Conservation (phyloP, 1,140 invertebrate species). For the Pseudachorutes palmiensis region DNA sequence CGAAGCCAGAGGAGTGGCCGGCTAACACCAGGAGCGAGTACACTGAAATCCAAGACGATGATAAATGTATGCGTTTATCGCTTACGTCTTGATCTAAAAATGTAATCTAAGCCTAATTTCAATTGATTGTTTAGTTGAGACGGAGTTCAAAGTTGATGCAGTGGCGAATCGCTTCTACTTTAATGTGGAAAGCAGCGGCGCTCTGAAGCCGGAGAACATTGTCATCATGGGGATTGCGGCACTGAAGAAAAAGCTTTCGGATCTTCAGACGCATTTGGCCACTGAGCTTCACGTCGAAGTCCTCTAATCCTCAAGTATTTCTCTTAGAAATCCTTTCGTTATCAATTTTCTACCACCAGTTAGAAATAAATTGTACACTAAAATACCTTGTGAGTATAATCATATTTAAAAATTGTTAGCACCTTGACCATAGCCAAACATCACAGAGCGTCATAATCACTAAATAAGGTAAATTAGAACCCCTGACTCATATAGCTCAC, state of each 20-base stretch:
- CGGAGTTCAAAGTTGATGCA: conserved; percentile 81
- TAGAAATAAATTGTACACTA: no score
- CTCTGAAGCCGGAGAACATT: conserved; percentile 93
- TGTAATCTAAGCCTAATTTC: background rate
- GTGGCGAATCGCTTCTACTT: conserved; percentile 97
- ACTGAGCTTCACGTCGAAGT: conserved; percentile 73
- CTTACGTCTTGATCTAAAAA: background rate
- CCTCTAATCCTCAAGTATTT: background rate
- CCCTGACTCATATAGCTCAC: no score
- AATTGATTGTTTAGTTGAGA: conserved; percentile 60
- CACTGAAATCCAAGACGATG: conserved; percentile 75
- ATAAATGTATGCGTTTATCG: conserved; percentile 80
- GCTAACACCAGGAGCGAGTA: conserved; percentile 75
- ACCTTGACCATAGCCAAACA: no score
- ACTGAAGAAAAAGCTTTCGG: conserved; percentile 91
- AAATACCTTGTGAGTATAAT: no score
- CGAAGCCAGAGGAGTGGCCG: conserved; percentile 98
- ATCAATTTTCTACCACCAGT: no score
- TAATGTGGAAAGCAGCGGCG: conserved; percentile 91
- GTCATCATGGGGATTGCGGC: conserved; percentile 86
- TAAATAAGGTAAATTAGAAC: no score
- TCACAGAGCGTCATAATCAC: no score
- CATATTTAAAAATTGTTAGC: no score
- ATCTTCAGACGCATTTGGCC: conserved; percentile 84
- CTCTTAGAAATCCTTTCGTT: background rate